These are phyloP conservation scores for Parnassius orleans DNA, from an alignment of 2,888 invertebrate species.

Conservation along the genomic window DNA sequence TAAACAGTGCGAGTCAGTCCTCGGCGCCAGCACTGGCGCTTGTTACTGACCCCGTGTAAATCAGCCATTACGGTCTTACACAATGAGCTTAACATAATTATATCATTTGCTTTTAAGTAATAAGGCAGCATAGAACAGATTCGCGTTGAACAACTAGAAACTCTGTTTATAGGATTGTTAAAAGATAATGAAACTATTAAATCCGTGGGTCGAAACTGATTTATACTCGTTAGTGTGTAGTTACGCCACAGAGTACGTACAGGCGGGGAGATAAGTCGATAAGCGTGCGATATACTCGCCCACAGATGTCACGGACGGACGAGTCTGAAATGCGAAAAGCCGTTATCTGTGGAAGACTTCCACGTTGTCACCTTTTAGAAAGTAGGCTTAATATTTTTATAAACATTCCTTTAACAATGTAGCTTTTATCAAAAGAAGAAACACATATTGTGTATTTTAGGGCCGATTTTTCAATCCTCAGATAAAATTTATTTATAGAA, in stretches of 20 bases:
- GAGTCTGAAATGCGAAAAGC: slow-evolving; percentile 25
- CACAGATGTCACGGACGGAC: slow-evolving; percentile 36
- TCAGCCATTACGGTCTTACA: too few relatives aligned
- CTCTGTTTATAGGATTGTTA: slow-evolving; percentile 8
- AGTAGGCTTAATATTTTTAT: not conserved
- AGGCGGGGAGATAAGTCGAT: slow-evolving; percentile 34
- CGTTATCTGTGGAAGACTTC: slow-evolving; percentile 12
- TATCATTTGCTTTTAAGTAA: slow-evolving; percentile 4
- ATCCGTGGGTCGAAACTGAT: slow-evolving; percentile 21
- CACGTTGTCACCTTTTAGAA: slow-evolving; percentile 10
- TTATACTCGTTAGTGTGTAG: slow-evolving; percentile 23
- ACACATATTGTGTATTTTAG: too few relatives aligned
- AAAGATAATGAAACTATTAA: slow-evolving; percentile 22
- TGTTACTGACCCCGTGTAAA: too few relatives aligned
- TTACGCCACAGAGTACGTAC: slow-evolving; percentile 17
- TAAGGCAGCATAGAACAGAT: slow-evolving; percentile 2
- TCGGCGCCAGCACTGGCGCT: too few relatives aligned
- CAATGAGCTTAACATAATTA: too few relatives aligned
- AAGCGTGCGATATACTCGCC: slow-evolving; percentile 34
- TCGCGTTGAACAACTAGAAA: not conserved
- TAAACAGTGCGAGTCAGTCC: too few relatives aligned
- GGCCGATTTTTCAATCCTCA: too few relatives aligned
- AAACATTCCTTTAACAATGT: too few relatives aligned
- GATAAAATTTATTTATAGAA: too few relatives aligned
- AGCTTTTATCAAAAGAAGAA: too few relatives aligned